phyloP scores from a whole-genome alignment of 2,113 vertebrate genomes.

The Vimba vimba region DNA sequence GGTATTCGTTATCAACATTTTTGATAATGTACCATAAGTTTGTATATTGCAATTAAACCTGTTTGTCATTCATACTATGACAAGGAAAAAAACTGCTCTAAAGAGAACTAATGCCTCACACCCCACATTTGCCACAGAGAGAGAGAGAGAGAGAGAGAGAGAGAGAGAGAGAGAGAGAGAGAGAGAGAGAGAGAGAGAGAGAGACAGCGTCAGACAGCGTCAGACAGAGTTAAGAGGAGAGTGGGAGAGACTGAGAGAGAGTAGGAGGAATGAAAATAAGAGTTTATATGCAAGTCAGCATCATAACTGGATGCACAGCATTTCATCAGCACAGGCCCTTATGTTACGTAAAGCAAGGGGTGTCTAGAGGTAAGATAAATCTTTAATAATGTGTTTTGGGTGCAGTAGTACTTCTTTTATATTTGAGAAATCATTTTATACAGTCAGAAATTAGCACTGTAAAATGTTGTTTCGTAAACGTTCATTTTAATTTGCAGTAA shows the following conservation, averaged over 20 bases:
- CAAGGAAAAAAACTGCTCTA: too few relatives aligned
- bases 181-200: constrained; percentile 61
- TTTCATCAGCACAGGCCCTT: constrained; percentile 45
- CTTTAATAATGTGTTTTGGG: neutral
- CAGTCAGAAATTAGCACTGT: neutral
- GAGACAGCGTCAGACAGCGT: constrained; percentile 44
- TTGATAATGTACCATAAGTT: too few relatives aligned
- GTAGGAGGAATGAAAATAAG: constrained; percentile 61
- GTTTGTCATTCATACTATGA: too few relatives aligned
- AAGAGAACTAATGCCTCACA: too few relatives aligned
- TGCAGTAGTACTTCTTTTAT: neutral
- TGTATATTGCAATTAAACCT: neutral
- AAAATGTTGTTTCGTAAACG: neutral
- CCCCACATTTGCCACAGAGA: neutral
- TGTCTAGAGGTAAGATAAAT: constrained; percentile 51
- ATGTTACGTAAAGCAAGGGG: constrained; percentile 30
- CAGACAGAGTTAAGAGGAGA: constrained; percentile 45
- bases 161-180: constrained; percentile 53
- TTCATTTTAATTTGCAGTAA: neutral
- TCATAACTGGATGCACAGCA: constrained; percentile 48
- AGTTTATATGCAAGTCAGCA: constrained; percentile 62
- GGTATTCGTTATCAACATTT: too few relatives aligned
- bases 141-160: constrained; percentile 58
- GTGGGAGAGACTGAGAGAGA: constrained; percentile 60
- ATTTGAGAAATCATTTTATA: neutral